Conservation (phyloP, 1,140 invertebrate genomes). For the Eupeodes corollae region DNA sequence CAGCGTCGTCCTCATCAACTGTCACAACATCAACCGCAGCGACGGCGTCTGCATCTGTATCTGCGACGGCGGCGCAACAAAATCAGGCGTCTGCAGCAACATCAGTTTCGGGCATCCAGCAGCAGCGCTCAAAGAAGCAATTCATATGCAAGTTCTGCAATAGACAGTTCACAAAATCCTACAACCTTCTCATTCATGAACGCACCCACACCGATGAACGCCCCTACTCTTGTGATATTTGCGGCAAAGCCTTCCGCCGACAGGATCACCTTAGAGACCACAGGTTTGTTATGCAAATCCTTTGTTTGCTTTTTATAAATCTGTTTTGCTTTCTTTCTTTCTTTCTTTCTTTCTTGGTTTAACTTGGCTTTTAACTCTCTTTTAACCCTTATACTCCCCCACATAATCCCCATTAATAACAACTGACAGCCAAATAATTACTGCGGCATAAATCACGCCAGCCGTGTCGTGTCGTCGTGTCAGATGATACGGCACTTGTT, state of each 20-base stretch:
- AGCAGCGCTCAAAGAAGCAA: slow-evolving; percentile 74
- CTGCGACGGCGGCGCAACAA: neutral
- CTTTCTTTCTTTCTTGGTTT: neutral
- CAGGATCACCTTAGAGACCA: slow-evolving; percentile 94
- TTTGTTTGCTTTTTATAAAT: slow-evolving; percentile 1
- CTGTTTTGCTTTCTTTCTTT: neutral
- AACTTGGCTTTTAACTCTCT: neutral
- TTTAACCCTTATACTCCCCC: neutral
- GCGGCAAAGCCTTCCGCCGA: slow-evolving; percentile 89
- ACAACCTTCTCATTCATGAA: slow-evolving; percentile 95
- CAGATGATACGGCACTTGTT: too few species aligned
- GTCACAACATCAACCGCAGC: slow-evolving; percentile 9
- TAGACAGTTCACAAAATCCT: slow-evolving; percentile 94
- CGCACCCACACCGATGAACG: slow-evolving; percentile 96
- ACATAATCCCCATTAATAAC: neutral
- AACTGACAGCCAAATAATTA: too few species aligned
- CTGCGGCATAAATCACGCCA: too few species aligned
- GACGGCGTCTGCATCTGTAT: slow-evolving; percentile 12
- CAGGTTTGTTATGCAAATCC: slow-evolving; percentile 47
- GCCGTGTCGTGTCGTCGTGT: too few species aligned
- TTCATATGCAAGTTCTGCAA: slow-evolving; percentile 98
- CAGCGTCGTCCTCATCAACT: slow-evolving; percentile 6
- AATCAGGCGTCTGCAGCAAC: slow-evolving; percentile 11
- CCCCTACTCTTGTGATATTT: slow-evolving; percentile 96
- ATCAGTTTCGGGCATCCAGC: slow-evolving; percentile 44